These are phyloP conservation scores for Urocolius indicus DNA, from an alignment of 2,113 vertebrate genomes.

Conservation along the genomic window DNA sequence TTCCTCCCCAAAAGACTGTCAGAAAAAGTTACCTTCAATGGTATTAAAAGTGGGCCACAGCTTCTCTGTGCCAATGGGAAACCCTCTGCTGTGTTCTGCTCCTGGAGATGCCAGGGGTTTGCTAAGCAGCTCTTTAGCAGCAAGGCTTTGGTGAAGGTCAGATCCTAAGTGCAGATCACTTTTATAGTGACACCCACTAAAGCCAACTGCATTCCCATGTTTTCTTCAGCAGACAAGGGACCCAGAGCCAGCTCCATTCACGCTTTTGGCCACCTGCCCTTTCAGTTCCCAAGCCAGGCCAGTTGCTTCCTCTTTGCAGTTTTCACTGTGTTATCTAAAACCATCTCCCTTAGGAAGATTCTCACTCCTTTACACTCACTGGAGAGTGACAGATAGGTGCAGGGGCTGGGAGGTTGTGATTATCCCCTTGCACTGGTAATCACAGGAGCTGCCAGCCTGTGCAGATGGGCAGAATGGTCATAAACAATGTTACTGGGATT, in stretches of 20 bases:
- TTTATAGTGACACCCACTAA: neutral
- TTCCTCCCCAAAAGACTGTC: neutral
- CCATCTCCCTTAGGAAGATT: neutral
- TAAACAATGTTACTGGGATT: rapidly evolving
- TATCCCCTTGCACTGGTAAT: neutral
- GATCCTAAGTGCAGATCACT: neutral
- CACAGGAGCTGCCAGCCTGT: neutral
- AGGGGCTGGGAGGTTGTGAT: neutral
- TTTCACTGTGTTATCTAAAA: neutral
- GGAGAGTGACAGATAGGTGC: neutral
- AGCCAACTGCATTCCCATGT: neutral
- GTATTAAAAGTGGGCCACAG: neutral
- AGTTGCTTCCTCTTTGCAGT: too few relatives aligned
- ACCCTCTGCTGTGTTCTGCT: neutral
- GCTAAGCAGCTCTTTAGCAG: neutral
- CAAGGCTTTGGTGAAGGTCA: neutral
- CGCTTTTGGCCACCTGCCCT: neutral
- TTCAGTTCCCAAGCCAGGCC: neutral
- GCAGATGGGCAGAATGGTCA: neutral
- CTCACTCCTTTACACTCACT: neutral
- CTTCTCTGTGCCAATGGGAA: neutral
- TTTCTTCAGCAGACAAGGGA: neutral
- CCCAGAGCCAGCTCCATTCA: neutral
- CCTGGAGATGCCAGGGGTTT: neutral
- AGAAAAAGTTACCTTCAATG: neutral